A percentile compares a stretch with the other conserved stretches of the same genome.
phyloP scores from a whole-genome alignment of 2,113 vertebrate species.

The Takifugu flavidus region DNA sequence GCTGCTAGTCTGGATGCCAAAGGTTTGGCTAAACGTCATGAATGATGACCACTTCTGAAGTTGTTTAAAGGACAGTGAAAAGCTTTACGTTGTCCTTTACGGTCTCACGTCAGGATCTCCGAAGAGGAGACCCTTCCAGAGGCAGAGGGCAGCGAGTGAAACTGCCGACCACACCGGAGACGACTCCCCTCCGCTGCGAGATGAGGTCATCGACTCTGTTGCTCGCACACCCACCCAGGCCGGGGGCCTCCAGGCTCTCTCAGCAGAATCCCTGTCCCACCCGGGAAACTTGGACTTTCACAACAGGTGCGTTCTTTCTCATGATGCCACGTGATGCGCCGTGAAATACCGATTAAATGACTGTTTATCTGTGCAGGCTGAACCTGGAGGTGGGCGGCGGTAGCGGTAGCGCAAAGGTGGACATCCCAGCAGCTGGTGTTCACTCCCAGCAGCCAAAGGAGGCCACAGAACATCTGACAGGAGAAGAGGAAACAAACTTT shows the following conservation, averaged over 20 bases:
- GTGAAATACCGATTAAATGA: background rate
- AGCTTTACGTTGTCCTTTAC: too few species aligned
- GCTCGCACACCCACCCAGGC: slow-evolving; percentile 65
- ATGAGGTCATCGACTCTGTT: slow-evolving; percentile 75
- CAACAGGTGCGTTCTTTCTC: slow-evolving; percentile 78
- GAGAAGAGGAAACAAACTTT: slow-evolving; percentile 15
- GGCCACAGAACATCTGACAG: slow-evolving; percentile 18
- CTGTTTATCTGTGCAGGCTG: slow-evolving; percentile 72
- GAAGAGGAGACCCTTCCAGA: slow-evolving; percentile 87
- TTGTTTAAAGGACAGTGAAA: background rate
- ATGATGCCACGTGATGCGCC: background rate
- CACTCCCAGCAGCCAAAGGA: slow-evolving; percentile 12
- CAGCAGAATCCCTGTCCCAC: slow-evolving; percentile 75
- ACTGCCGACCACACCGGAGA: slow-evolving; percentile 86
- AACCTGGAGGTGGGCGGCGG: slow-evolving; percentile 71
- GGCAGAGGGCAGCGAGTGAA: slow-evolving; percentile 93
- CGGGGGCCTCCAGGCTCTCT: slow-evolving; percentile 71
- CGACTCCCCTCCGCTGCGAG: slow-evolving; percentile 72
- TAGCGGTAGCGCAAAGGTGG: slow-evolving; percentile 8
- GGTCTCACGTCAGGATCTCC: slow-evolving; percentile 78
- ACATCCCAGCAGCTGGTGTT: slow-evolving; percentile 4
- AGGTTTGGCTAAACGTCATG: slow-evolving; percentile 73
- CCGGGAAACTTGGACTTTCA: slow-evolving; percentile 73
- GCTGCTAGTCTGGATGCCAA: slow-evolving; percentile 92
- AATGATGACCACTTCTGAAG: background rate